phyloP scores from a whole-genome alignment of 1,140 invertebrate species.

The Asbolus verrucosus region DNA sequence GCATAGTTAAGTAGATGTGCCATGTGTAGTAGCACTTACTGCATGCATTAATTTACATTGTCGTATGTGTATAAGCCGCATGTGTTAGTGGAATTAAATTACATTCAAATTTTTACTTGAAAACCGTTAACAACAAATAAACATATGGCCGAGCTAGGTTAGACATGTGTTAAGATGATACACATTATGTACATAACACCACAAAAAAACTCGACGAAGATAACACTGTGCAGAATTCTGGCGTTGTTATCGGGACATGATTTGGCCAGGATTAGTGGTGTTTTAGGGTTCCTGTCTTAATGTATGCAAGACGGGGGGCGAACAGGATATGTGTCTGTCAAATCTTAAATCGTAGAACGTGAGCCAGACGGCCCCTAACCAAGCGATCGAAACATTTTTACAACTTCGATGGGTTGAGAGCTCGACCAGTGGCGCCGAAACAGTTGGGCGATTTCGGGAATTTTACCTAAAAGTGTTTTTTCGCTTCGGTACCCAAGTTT shows the following conservation, averaged over 20 bases:
- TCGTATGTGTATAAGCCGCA: slow-evolving; percentile 12
- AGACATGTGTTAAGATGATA: slow-evolving; percentile 15
- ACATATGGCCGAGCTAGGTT: slow-evolving; percentile 41
- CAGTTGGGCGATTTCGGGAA: too few relatives aligned
- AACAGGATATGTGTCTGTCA: slow-evolving; percentile 30
- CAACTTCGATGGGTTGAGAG: neutral
- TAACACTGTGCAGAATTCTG: neutral
- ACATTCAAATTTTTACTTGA: slow-evolving; percentile 42
- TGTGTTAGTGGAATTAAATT: slow-evolving; percentile 39
- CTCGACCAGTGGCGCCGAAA: slow-evolving; percentile 8
- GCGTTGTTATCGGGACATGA: neutral
- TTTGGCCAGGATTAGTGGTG: slow-evolving; percentile 5
- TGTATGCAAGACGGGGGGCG: slow-evolving; percentile 34
- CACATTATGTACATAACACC: neutral
- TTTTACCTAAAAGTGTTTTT: too few relatives aligned
- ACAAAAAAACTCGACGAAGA: neutral
- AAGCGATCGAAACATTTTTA: slow-evolving; percentile 27
- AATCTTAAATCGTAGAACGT: slow-evolving; percentile 15
- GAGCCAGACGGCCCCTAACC: slow-evolving; percentile 24
- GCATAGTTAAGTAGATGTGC: slow-evolving; percentile 1
- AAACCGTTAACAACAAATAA: slow-evolving; percentile 45
- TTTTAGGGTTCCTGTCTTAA: slow-evolving; percentile 6
- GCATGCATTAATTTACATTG: slow-evolving; percentile 7
- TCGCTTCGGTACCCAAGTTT: too few relatives aligned
- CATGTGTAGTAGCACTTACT: too few relatives aligned